Evolutionary conservation across 2,888 invertebrate species (phyloP).

Genomic region (Volucella bombylans): DNA sequence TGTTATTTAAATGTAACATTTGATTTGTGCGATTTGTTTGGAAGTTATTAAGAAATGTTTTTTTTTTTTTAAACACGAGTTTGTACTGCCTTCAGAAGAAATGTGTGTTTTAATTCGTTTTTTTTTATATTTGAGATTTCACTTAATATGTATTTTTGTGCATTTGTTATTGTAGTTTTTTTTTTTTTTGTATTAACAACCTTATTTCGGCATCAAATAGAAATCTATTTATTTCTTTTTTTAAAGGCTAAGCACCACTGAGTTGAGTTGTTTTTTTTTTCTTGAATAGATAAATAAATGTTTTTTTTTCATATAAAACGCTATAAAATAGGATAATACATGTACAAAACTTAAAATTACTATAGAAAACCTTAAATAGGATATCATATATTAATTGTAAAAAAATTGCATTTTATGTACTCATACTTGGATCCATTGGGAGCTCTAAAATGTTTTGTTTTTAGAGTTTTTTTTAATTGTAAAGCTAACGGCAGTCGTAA

Average conservation of each 20-base stretch:
- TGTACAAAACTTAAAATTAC: constrained; percentile 54
- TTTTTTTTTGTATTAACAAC: constrained; percentile 55
- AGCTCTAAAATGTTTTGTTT: constrained; percentile 39
- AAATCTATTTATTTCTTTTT: constrained; percentile 26
- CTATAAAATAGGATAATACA: constrained; percentile 66
- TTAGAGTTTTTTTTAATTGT: constrained; percentile 24
- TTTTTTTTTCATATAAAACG: constrained; percentile 30
- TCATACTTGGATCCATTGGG: constrained; percentile 64
- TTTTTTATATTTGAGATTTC: constrained; percentile 27
- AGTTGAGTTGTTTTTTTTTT: constrained; percentile 54
- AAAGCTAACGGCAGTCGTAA: constrained; percentile 72
- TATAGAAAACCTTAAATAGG: constrained; percentile 33
- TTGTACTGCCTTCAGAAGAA: constrained; percentile 53
- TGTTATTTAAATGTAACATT: constrained; percentile 26
- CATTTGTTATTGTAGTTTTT: constrained; percentile 22
- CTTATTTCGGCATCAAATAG: constrained; percentile 52
- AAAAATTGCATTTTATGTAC: constrained; percentile 62
- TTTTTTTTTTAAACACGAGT: constrained; percentile 34
- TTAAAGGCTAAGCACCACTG: constrained; percentile 70
- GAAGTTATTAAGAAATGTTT: neutral
- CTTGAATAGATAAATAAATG: constrained; percentile 52
- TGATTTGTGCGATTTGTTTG: constrained; percentile 41
- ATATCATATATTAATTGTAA: constrained; percentile 40
- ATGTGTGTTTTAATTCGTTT: constrained; percentile 1
- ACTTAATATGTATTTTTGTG: constrained; percentile 37